A percentile compares a stretch with the other conserved stretches of the same genome.
These are phyloP conservation scores for Palloptera scutellata DNA, from an alignment of 2,888 invertebrate genomes.

Conservation along the genomic window DNA sequence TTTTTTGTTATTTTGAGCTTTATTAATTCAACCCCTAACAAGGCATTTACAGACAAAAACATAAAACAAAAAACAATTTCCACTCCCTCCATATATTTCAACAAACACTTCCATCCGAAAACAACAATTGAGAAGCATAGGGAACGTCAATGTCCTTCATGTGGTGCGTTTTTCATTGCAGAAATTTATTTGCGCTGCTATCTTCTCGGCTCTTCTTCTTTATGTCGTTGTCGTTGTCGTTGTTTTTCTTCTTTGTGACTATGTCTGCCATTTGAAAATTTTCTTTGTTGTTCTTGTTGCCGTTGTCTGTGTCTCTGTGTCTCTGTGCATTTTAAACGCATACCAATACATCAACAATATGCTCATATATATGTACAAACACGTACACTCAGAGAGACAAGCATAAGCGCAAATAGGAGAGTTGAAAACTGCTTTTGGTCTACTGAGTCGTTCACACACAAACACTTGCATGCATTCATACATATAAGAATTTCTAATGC, in stretches of 20 bases:
- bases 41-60: not conserved
- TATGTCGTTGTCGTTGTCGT: not conserved
- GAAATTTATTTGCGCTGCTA: not conserved
- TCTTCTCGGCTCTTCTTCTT: not conserved
- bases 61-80: not conserved
- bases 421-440: not conserved
- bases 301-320: not conserved
- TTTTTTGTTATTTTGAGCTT: not conserved
- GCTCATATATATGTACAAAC: not conserved
- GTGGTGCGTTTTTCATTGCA: not conserved
- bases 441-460: too few relatives aligned
- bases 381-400: not conserved
- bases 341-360: not conserved
- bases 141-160: constrained; percentile 9
- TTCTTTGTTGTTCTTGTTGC: not conserved
- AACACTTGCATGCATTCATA: not conserved
- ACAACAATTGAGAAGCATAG: too few relatives aligned
- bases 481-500: constrained; percentile 18
- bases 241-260: not conserved
- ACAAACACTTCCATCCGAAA: too few relatives aligned
- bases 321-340: not conserved
- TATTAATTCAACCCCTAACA: constrained; percentile 21
- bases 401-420: not conserved
- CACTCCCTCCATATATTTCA: not conserved
- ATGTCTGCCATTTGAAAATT: too few relatives aligned